phyloP scores from a whole-genome alignment of 2,113 vertebrate genomes.

The Penelope pileata region DNA sequence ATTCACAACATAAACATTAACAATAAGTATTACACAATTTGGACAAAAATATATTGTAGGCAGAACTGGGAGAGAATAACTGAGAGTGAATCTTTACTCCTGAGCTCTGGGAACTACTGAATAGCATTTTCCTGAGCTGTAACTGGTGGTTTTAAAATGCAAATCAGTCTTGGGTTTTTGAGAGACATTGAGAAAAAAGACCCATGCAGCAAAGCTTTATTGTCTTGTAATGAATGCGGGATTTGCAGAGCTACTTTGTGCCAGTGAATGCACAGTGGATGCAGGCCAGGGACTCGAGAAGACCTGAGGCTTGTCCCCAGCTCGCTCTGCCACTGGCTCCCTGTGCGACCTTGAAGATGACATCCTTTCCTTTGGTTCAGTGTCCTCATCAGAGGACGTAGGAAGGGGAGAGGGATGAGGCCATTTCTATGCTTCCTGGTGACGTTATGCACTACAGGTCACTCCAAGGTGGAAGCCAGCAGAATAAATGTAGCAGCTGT shows the following conservation, averaged over 20 bases:
- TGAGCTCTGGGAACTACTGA: neutral
- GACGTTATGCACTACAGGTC: neutral
- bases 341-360: neutral
- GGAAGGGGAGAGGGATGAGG: neutral
- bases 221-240: neutral
- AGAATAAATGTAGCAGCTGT: neutral
- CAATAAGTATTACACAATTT: slow-evolving; percentile 2
- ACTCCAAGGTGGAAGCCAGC: neutral
- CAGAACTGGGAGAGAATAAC: neutral
- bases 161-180: slow-evolving; percentile 34
- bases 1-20: slow-evolving; percentile 39
- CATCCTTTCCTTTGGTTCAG: neutral
- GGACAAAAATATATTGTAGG: neutral
- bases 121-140: slow-evolving; percentile 9
- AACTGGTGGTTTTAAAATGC: slow-evolving; percentile 49
- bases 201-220: slow-evolving; percentile 25
- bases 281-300: neutral
- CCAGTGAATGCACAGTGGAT: neutral
- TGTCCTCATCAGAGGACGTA: neutral
- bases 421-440: neutral
- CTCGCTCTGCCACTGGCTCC: neutral
- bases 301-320: neutral
- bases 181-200: neutral
- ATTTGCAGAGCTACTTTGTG: neutral
- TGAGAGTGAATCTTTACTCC: neutral